phyloP scores from a whole-genome alignment of 1,140 invertebrate species.

The Battus philenor region DNA sequence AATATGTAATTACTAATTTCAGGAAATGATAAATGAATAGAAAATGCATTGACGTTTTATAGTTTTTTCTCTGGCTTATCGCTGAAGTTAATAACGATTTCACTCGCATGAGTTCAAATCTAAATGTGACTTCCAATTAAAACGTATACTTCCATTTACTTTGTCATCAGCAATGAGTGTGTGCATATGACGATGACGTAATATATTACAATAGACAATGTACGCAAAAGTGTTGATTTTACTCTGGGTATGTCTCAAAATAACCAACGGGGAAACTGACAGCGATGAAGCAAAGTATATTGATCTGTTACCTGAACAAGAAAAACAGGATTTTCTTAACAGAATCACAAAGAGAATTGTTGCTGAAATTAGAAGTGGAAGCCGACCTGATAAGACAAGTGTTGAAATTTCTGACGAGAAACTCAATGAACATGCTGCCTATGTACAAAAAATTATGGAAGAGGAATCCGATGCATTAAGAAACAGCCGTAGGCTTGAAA shows the following conservation, averaged over 20 bases:
- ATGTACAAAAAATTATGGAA: constrained; percentile 40
- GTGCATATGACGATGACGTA: constrained; percentile 5
- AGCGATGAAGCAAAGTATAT: constrained; percentile 48
- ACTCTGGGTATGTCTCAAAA: constrained; percentile 22
- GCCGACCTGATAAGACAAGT: constrained; percentile 23
- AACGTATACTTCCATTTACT: not conserved
- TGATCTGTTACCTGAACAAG: constrained; percentile 47
- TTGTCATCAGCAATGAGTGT: not conserved
- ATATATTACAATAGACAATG: constrained; percentile 27
- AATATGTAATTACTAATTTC: not conserved
- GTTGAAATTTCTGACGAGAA: constrained; percentile 38
- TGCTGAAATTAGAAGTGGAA: constrained; percentile 34
- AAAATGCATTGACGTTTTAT: not conserved
- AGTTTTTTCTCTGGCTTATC: constrained; percentile 7
- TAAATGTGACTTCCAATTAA: constrained; percentile 9
- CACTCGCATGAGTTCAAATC: constrained; percentile 10
- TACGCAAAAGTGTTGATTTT: constrained; percentile 24
- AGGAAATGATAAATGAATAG: not conserved
- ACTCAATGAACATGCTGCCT: constrained; percentile 39
- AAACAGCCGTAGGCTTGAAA: constrained; percentile 22
- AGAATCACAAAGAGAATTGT: constrained; percentile 47
- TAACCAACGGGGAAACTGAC: constrained; percentile 20
- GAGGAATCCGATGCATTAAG: constrained; percentile 43
- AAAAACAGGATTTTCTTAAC: constrained; percentile 49
- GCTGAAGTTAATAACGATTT: constrained; percentile 11